These are phyloP conservation scores for Drosophila insularis DNA, from an alignment of 1,140 invertebrate genomes.

Conservation along the genomic window DNA sequence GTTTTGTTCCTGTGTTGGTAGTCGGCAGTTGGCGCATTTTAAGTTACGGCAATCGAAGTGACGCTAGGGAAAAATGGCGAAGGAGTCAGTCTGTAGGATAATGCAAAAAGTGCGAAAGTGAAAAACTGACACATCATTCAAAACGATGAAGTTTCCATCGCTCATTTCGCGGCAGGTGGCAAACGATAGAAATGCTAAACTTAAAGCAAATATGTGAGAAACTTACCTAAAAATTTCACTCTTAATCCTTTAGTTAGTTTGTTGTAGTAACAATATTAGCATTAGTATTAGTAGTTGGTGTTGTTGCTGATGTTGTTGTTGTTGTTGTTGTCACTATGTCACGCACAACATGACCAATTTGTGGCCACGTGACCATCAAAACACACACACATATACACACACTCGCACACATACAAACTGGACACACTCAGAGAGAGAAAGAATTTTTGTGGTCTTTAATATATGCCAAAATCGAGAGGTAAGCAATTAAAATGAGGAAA, in stretches of 20 bases:
- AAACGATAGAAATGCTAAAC: neutral
- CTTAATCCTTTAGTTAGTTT: conserved; percentile 54
- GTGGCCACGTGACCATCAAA: conserved; percentile 68
- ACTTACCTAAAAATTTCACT: conserved; percentile 52
- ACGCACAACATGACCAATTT: conserved; percentile 70
- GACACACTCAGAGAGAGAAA: conserved; percentile 16
- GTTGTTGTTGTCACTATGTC: conserved; percentile 51
- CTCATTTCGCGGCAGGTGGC: conserved; percentile 6
- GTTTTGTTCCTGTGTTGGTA: conserved; percentile 30
- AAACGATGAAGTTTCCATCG: conserved; percentile 34
- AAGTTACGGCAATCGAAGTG: conserved; percentile 67
- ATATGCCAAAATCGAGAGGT: conserved; percentile 50
- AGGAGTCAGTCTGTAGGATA: conserved; percentile 1
- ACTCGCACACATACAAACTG: conserved; percentile 26
- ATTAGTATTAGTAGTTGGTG: conserved; percentile 26
- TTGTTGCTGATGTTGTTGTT: conserved; percentile 18
- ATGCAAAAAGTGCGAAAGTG: conserved; percentile 58
- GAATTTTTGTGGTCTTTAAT: conserved; percentile 45
- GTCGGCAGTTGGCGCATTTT: conserved; percentile 76
- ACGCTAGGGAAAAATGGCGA: conserved; percentile 14
- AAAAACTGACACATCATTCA: conserved; percentile 57
- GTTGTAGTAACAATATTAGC: conserved; percentile 23
- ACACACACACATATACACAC: conserved; percentile 26
- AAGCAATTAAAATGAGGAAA: conserved; percentile 54
- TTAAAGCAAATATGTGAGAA: neutral